Evolutionary conservation across 1,140 invertebrate genomes (phyloP).

Genomic region (Heliconius congener): DNA sequence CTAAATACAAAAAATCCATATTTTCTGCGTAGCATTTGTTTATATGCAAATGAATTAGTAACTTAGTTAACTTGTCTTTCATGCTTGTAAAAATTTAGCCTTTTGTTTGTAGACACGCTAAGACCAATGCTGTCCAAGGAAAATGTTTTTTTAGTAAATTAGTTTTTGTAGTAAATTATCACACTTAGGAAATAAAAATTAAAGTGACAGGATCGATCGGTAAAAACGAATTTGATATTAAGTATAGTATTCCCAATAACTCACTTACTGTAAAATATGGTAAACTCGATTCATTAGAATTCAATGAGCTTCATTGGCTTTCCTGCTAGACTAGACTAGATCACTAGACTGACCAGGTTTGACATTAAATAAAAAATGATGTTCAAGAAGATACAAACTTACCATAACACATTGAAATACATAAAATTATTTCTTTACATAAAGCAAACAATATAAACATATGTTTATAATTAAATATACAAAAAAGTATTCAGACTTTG

Average conservation of each 20-base stretch:
- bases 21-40: slow-evolving; percentile 40
- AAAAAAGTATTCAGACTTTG: not conserved
- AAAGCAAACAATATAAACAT: not conserved
- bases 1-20: slow-evolving; percentile 25
- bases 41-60: slow-evolving; percentile 71
- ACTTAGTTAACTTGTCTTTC: slow-evolving; percentile 53
- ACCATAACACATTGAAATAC: too few relatives aligned
- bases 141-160: slow-evolving; percentile 35
- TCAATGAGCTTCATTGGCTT: too few relatives aligned
- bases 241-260: too few relatives aligned
- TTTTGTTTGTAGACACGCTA: slow-evolving; percentile 48
- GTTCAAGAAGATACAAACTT: too few relatives aligned
- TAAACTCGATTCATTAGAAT: too few relatives aligned
- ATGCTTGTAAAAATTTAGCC: slow-evolving; percentile 51
- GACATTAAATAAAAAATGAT: too few relatives aligned
- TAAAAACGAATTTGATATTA: too few relatives aligned
- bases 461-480: not conserved
- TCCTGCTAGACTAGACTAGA: too few relatives aligned
- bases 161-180: not conserved
- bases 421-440: too few relatives aligned
- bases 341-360: too few relatives aligned
- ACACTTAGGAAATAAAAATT: not conserved
- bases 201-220: not conserved
- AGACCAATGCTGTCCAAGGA: slow-evolving; percentile 41
- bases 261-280: too few relatives aligned